Percentiles rank a stretch among this genome's conserved stretches.
Evolutionary conservation across 2,888 invertebrate genomes (phyloP).

Genomic region (Thyatira batis): DNA sequence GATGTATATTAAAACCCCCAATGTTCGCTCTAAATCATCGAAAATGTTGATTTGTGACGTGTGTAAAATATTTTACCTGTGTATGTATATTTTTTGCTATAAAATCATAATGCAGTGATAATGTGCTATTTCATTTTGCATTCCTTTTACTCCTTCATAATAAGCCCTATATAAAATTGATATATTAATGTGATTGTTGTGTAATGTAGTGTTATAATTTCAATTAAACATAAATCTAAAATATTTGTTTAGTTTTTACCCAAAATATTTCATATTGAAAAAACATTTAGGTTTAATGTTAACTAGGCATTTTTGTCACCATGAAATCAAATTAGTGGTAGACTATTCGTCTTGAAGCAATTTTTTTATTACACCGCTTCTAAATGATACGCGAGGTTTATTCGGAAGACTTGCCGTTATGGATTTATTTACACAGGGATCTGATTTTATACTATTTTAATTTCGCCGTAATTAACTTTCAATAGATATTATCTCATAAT

Average conservation of each 20-base stretch:
- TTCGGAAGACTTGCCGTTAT: too few relatives aligned
- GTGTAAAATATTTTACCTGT: constrained; percentile 76
- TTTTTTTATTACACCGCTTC: too few relatives aligned
- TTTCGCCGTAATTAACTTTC: too few relatives aligned
- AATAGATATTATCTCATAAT: too few relatives aligned
- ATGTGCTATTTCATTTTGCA: constrained; percentile 61
- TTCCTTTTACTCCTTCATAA: constrained; percentile 23
- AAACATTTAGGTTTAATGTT: too few relatives aligned
- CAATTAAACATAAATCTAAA: background rate
- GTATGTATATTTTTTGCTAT: constrained; percentile 81
- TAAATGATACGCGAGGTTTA: too few relatives aligned
- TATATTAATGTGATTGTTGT: constrained; percentile 9
- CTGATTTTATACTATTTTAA: too few relatives aligned
- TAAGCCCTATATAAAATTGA: constrained; percentile 9
- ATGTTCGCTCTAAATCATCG: constrained; percentile 50
- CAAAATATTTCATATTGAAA: too few relatives aligned
- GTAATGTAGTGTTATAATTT: constrained; percentile 8
- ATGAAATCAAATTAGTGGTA: too few relatives aligned
- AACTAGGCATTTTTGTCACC: too few relatives aligned
- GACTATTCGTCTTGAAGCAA: too few relatives aligned
- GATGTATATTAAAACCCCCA: constrained; percentile 28
- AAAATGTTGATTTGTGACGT: constrained; percentile 68
- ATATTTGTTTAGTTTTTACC: constrained; percentile 2
- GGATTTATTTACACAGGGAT: too few relatives aligned
- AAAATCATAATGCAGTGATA: constrained; percentile 79